Percentiles rank a stretch among this genome's conserved stretches.
Conservation (phyloP, 1,140 invertebrate genomes). For the Diachasma alloeum region DNA sequence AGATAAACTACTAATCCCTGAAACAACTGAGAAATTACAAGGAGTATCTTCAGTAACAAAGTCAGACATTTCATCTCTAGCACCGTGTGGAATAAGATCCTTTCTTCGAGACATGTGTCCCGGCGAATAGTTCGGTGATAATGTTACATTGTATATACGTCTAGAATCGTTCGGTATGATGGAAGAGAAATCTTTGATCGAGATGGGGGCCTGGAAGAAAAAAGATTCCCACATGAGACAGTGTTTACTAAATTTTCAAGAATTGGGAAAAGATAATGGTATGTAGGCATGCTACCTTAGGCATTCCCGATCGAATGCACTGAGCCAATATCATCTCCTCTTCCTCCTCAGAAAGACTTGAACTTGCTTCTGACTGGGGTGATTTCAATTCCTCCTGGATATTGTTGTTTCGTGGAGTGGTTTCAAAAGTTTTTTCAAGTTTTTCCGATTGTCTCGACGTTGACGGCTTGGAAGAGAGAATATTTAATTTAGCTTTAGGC, state of each 20-base stretch:
- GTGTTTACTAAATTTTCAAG: too few species aligned
- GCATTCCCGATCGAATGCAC: constrained; percentile 56
- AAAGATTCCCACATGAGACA: too few species aligned
- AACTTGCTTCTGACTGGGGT: constrained; percentile 39
- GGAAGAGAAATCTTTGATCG: background rate
- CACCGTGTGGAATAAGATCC: background rate
- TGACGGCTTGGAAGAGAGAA: background rate
- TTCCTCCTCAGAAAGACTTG: constrained; percentile 53
- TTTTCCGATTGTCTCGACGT: constrained; percentile 1
- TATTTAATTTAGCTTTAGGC: constrained; percentile 48
- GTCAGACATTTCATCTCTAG: constrained; percentile 7
- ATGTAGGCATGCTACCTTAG: constrained; percentile 36
- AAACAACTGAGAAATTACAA: constrained; percentile 27
- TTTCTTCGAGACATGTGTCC: background rate
- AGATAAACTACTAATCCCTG: constrained; percentile 21
- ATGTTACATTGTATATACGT: background rate
- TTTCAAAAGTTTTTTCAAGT: background rate
- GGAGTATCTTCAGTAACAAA: constrained; percentile 22
- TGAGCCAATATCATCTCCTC: constrained; percentile 54
- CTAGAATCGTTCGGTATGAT: background rate
- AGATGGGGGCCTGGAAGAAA: constrained; percentile 3
- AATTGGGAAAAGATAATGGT: too few species aligned
- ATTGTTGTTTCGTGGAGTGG: background rate
- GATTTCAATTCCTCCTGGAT: background rate
- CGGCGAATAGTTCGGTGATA: constrained; percentile 1